phyloP scores from a whole-genome alignment of 2,888 invertebrate genomes.

The Strigamia crassipes region DNA sequence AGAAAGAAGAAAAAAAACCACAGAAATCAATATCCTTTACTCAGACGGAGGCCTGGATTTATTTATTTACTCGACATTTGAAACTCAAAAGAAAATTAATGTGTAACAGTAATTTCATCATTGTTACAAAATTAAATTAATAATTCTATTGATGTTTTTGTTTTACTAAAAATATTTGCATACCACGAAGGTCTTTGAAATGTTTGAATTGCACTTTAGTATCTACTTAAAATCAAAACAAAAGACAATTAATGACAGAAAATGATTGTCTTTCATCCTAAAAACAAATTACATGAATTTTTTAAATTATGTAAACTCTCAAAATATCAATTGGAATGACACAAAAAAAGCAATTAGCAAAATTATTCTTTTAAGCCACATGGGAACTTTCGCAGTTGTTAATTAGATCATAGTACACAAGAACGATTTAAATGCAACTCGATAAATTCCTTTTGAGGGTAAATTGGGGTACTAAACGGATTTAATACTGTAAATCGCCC shows the following conservation, averaged over 20 bases:
- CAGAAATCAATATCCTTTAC: not conserved
- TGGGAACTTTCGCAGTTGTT: not conserved
- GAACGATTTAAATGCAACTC: slow-evolving; percentile 18
- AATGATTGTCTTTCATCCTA: slow-evolving; percentile 25
- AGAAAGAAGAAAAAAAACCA: not conserved
- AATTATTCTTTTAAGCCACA: slow-evolving; percentile 33
- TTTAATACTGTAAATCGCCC: slow-evolving; percentile 39
- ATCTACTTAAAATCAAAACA: not conserved
- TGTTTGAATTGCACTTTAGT: slow-evolving; percentile 31
- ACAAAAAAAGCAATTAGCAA: slow-evolving; percentile 25
- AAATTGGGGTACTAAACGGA: slow-evolving; percentile 8
- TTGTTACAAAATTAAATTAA: slow-evolving; percentile 21
- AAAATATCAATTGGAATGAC: not conserved
- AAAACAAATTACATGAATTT: not conserved
- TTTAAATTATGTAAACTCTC: not conserved
- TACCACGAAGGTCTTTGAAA: not conserved
- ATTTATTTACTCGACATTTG: not conserved
- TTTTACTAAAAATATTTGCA: slow-evolving; percentile 22
- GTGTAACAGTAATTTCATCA: not conserved
- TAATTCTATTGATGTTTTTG: slow-evolving; percentile 17
- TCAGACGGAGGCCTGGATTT: slow-evolving; percentile 9
- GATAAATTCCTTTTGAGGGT: not conserved
- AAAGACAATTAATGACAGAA: not conserved
- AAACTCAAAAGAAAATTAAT: slow-evolving; percentile 12
- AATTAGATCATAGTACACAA: not conserved